Conservation (phyloP, 2,888 invertebrate genomes). For the Lasioglossum morio region DNA sequence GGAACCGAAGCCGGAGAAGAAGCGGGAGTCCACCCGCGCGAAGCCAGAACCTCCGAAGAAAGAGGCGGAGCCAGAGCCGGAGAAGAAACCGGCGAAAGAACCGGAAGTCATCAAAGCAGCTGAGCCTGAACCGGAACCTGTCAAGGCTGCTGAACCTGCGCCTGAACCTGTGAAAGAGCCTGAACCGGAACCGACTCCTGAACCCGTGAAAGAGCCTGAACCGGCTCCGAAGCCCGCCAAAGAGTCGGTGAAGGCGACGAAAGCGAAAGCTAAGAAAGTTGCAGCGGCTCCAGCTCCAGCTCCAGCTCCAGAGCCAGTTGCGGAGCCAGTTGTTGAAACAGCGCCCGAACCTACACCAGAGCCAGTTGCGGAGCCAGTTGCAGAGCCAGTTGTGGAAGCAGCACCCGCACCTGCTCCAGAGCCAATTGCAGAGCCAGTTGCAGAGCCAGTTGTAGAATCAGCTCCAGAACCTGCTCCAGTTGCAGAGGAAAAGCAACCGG, state of each 20-base stretch:
- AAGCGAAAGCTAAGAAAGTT: conserved; percentile 27
- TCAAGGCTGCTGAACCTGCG: conserved; percentile 42
- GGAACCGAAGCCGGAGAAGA: conserved; percentile 44
- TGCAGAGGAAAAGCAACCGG: conserved; percentile 34
- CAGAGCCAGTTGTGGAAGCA: conserved; percentile 11
- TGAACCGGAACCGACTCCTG: conserved; percentile 35
- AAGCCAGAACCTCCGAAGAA: conserved; percentile 24
- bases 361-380: conserved; percentile 58
- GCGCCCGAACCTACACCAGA: conserved; percentile 53
- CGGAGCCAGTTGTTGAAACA: conserved; percentile 27
- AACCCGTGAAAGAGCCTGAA: conserved; percentile 55
- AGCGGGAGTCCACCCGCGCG: neutral
- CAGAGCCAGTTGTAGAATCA: neutral
- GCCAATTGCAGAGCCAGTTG: conserved; percentile 59
- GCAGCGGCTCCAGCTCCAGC: conserved; percentile 22
- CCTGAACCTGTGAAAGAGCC: conserved; percentile 26
- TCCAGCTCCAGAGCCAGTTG: conserved; percentile 43
- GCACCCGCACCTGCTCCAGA: conserved; percentile 48
- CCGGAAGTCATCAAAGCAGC: conserved; percentile 54
- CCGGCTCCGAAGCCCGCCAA: conserved; percentile 45
- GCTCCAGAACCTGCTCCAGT: conserved; percentile 47
- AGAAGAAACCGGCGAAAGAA: conserved; percentile 31
- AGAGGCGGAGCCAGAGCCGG: conserved; percentile 36
- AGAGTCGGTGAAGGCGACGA: conserved; percentile 20
- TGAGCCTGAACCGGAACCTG: conserved; percentile 54